These are phyloP conservation scores for Chaenodraco wilsoni DNA, from an alignment of 2,797 vertebrate genomes.

Conservation along the genomic window DNA sequence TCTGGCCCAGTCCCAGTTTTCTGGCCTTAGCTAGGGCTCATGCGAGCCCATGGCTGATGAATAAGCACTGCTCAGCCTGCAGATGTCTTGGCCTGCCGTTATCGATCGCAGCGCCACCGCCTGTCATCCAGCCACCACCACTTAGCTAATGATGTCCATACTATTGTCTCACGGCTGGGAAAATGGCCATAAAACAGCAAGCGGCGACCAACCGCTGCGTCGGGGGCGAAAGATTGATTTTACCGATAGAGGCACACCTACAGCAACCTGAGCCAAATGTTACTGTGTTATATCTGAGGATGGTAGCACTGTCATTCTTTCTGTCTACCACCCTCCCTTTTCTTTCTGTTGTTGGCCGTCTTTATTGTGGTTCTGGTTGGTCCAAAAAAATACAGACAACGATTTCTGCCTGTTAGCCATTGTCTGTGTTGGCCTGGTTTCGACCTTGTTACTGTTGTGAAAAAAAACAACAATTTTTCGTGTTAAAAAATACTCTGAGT, in stretches of 20 bases:
- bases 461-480: constrained; percentile 51
- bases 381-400: constrained; percentile 43
- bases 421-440: constrained; percentile 43
- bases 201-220: constrained; percentile 14
- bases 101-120: constrained; percentile 73
- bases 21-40: constrained; percentile 22
- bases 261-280: constrained; percentile 52
- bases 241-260: constrained; percentile 48
- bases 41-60: constrained; percentile 70
- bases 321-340: neutral
- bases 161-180: constrained; percentile 67
- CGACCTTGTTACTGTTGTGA: constrained; percentile 65
- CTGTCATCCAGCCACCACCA: constrained; percentile 82
- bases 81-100: constrained; percentile 57
- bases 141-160: constrained; percentile 83
- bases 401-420: constrained; percentile 38
- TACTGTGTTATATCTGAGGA: constrained; percentile 33
- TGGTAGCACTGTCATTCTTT: constrained; percentile 26
- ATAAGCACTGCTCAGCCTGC: constrained; percentile 69
- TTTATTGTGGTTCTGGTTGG: constrained; percentile 28
- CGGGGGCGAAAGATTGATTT: constrained; percentile 64
- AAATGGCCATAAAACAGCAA: constrained; percentile 70
- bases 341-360: constrained; percentile 36
- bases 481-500: constrained; percentile 40
- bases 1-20: constrained; percentile 62